phyloP scores from a whole-genome alignment of 1,140 invertebrate species.

The Papilio glaucus region DNA sequence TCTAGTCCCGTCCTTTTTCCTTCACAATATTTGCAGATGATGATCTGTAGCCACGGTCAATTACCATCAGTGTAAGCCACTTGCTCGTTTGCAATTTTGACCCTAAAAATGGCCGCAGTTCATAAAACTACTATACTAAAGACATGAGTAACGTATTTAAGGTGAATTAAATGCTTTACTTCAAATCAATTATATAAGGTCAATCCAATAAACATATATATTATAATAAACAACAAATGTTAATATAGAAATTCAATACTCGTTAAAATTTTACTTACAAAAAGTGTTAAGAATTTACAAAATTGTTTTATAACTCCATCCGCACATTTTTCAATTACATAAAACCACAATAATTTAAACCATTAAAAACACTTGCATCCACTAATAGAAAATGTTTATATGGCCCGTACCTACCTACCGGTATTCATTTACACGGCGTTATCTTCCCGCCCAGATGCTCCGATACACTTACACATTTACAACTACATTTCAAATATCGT shows the following conservation, averaged over 20 bases:
- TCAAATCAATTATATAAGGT: too few species aligned
- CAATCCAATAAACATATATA: too few species aligned
- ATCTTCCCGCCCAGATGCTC: conserved; percentile 65
- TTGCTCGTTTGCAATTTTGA: too few species aligned
- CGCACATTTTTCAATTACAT: conserved; percentile 8
- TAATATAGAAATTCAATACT: not conserved
- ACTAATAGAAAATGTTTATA: conserved; percentile 55
- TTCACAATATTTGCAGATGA: too few species aligned
- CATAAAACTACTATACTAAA: too few species aligned
- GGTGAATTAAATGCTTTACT: not conserved
- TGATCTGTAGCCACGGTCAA: too few species aligned
- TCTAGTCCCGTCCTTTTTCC: too few species aligned
- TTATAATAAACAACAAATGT: too few species aligned
- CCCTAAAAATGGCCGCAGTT: too few species aligned
- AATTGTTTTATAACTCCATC: not conserved
- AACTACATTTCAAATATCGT: conserved; percentile 19
- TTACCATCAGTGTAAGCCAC: too few species aligned
- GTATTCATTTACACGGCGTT: conserved; percentile 58
- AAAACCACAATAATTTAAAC: conserved; percentile 18
- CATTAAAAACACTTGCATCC: conserved; percentile 16
- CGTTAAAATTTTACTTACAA: conserved; percentile 8
- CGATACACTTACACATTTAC: conserved; percentile 41
- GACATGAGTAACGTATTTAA: too few species aligned
- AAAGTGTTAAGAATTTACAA: not conserved
- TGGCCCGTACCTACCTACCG: conserved; percentile 47